A percentile compares a stretch with the other conserved stretches of the same genome.
These are phyloP conservation scores for Brienomyrus brachyistius DNA, from an alignment of 2,113 vertebrate genomes.

Conservation along the genomic window DNA sequence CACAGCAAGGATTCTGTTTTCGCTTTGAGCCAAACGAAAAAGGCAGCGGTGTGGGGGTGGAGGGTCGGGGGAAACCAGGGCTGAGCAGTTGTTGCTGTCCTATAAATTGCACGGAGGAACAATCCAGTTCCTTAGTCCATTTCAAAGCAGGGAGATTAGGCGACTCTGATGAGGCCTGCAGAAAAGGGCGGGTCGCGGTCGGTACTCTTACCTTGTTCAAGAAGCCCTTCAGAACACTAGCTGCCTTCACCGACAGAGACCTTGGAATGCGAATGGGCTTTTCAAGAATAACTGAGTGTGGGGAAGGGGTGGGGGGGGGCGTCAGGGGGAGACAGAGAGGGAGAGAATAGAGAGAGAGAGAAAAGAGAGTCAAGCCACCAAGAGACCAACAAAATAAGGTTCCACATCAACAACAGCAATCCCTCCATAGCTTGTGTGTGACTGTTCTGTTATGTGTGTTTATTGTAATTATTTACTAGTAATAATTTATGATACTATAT, in stretches of 20 bases:
- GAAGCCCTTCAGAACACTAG: conserved; percentile 96
- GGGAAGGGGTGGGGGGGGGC: neutral
- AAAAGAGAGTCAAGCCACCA: conserved; percentile 12
- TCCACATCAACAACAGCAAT: neutral
- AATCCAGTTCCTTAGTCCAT: neutral
- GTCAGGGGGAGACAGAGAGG: neutral
- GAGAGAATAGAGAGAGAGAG: conserved; percentile 7
- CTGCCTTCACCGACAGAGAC: conserved; percentile 96
- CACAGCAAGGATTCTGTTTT: neutral
- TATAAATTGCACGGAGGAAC: neutral
- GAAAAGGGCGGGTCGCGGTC: neutral
- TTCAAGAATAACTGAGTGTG: conserved; percentile 84
- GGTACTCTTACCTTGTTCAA: conserved; percentile 84
- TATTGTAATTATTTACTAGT: neutral
- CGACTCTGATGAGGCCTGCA: neutral
- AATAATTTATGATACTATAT: neutral
- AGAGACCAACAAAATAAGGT: conserved; percentile 21
- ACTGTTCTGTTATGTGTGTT: neutral
- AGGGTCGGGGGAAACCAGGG: neutral
- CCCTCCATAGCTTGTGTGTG: neutral
- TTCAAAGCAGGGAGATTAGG: neutral
- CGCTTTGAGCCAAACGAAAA: neutral
- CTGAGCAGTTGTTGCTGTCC: neutral
- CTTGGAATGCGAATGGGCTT: conserved; percentile 97
- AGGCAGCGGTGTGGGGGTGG: neutral